These are phyloP conservation scores for Melierax canorus DNA, from an alignment of 2,113 vertebrate species.

Conservation along the genomic window DNA sequence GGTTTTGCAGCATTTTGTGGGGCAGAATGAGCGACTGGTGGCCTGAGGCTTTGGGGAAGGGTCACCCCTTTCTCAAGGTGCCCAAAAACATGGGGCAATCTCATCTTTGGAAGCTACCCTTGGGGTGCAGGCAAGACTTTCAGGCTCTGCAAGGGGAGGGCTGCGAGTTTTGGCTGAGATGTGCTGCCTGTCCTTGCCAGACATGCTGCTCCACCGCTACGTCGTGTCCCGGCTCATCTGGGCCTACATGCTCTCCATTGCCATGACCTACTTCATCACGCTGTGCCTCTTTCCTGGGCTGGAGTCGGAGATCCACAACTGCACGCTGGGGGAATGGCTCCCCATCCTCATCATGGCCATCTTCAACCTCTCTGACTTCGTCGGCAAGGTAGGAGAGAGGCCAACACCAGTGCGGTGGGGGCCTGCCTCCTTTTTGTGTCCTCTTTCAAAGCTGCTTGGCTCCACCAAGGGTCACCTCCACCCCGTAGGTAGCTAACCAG, in stretches of 20 bases:
- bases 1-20: not conserved
- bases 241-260: constrained; percentile 96
- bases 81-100: not conserved
- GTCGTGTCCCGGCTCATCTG: constrained; percentile 92
- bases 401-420: fast-evolving
- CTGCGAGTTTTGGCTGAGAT: not conserved
- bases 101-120: not conserved
- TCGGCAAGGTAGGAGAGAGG: constrained; percentile 86
- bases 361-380: constrained; percentile 97
- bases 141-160: not conserved
- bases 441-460: not conserved
- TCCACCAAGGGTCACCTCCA: not conserved
- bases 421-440: not conserved
- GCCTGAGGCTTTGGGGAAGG: not conserved
- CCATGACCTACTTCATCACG: constrained; percentile 96
- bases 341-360: constrained; percentile 99
- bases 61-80: not conserved
- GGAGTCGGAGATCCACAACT: constrained; percentile 93
- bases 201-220: constrained; percentile 93
- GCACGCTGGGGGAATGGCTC: constrained; percentile 90
- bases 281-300: constrained; percentile 95
- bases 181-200: constrained; percentile 59
- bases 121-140: not conserved
- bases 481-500: not conserved
- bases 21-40: fast-evolving